Evolutionary conservation across 1,140 invertebrate genomes (phyloP).

Genomic region (Papilio dardanus): DNA sequence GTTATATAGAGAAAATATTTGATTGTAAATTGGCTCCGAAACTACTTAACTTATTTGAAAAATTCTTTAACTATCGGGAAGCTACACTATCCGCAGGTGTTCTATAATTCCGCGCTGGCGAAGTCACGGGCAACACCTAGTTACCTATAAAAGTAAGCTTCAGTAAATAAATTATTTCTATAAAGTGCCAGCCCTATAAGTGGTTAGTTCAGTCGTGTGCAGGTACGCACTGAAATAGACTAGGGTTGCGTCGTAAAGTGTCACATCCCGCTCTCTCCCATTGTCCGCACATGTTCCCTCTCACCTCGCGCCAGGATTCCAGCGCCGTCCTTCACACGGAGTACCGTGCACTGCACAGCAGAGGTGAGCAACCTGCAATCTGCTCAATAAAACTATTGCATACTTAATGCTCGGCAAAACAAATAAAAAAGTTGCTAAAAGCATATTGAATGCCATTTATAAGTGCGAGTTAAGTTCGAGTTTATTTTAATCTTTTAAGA

Average conservation of each 20-base stretch:
- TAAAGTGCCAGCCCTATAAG: background rate
- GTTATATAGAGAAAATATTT: too few relatives aligned
- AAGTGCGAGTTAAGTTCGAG: background rate
- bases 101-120: too few relatives aligned
- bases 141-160: background rate
- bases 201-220: background rate
- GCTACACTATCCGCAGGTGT: too few relatives aligned
- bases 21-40: too few relatives aligned
- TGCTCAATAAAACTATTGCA: background rate
- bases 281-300: background rate
- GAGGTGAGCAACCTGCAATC: slow-evolving; percentile 17
- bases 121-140: too few relatives aligned
- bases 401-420: background rate
- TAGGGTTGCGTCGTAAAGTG: background rate
- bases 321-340: background rate
- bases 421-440: background rate
- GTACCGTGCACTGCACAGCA: background rate
- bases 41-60: too few relatives aligned
- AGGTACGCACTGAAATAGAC: slow-evolving; percentile 24
- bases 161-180: background rate
- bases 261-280: background rate
- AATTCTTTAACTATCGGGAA: too few relatives aligned
- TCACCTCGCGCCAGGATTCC: background rate
- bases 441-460: background rate
- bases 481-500: background rate